Evolutionary conservation across 2,113 vertebrate genomes (phyloP), one percentile per base, ranked within the genome.

Genomic region (Neogobius melanostomus): DNA sequence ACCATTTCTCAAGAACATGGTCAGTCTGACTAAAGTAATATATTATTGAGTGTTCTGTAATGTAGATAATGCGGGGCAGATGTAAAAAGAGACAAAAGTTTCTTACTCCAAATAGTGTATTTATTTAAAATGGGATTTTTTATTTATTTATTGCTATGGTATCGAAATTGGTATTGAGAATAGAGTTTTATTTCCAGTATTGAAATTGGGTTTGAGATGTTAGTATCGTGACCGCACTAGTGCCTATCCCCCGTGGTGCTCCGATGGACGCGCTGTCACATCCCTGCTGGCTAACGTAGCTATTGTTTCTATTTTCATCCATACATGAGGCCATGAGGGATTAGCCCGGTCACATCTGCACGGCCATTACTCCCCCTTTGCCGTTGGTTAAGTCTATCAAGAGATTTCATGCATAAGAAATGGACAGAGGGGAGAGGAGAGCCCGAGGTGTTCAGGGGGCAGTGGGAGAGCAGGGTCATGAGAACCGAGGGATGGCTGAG

Each of bases 351-450:
- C 56, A 60, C 84, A 77, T 80, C 79, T 87, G 82, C 65, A 9
- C 2, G 16, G 73, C 74, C 75, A 78, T 87, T 85, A 84, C 75
- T 78, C 71, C 66, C 79, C 68, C 62, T 36, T 71, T 5, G 28
- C 28, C 28, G 28, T 36, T 59, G 72, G 74, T 79, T 87, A 72
- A 82, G 74, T 82, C 80, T 79, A 85, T 89, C 79, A 83, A 84
- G 84, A 80, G 68, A 82, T 75, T 82, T 84, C 77, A 83, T 83
- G 85, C 79, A 80, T 88, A 73, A 86, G 65, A 83, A 86, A 89
- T 87, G 75, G 71, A 75, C 69, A 68, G 56, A 51, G 4, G 5
- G 10, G 14, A 15, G 12, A 15, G 7, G 14, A 51, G 49, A 51
- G 49, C 5, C 5, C 4, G 4, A 6, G 49, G 7, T 12, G 49